Evolutionary conservation across 2,113 vertebrate species (phyloP), one percentile per base, ranked within the genome.

Genomic region (Apteryx mantelli): DNA sequence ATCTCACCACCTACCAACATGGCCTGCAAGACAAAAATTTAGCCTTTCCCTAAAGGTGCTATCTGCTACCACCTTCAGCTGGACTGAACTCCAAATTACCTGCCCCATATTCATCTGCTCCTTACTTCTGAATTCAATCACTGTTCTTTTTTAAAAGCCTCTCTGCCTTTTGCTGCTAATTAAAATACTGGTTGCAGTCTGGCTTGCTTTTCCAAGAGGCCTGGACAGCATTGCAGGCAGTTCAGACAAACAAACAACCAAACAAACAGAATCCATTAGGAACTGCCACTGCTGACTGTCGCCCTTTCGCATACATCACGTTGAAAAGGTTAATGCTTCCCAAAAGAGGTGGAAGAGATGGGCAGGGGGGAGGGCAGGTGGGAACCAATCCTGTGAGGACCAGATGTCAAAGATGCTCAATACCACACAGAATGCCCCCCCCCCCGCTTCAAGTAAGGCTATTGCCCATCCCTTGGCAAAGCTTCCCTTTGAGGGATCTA

Each of bases 271-370:
- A 95, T 97, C 97, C 94, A 95, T 94, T 95, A 96, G 96, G 96
- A 97, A 32, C 97, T 95, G 94, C 97, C 96, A 95, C 84, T 81
- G 93, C 94, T 90, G 95, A 94, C 97, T 97, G 96, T 95, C 93
- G 85, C 97, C 94, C 91, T 97, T 96, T 97, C 60, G 15, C 91
- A 96, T 94, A 93, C 95, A 93, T 97, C 95, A 94, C 94, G 13
- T 95, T 97, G 97, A 97, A 97, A 97, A 97, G 97, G 96, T 96
- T 96, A 97, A 97, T 95, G 91, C 82, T 91, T 96, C 96, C 94
- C 96, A 91, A 94, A 97, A 89, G 91, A 85, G 88, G 82, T 81
- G 89, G 91, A n/a, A 89, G 94, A 82, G 94, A 89, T 1, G 64
- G 69, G 89, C 0, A 5, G 86, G 85, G 91, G 91, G 92, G 94